A percentile compares a stretch with the other conserved stretches of the same genome.
Evolutionary conservation across 2,113 vertebrate species (phyloP).

Genomic region (Choloepus hoffmanni): DNA sequence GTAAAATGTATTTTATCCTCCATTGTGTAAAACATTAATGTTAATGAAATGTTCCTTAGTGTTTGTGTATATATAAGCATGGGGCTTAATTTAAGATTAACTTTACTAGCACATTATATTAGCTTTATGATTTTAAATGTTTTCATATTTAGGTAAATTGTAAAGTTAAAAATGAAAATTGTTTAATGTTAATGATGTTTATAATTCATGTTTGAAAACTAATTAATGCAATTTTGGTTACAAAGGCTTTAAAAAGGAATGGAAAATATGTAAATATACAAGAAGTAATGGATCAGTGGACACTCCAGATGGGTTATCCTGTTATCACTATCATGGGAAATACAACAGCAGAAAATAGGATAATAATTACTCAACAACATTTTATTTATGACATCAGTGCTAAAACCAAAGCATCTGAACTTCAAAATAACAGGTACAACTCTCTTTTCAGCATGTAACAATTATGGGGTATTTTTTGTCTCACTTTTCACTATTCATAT

Average conservation of each 20-base stretch:
- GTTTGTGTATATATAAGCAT: not conserved
- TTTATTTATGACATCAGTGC: conserved; percentile 94
- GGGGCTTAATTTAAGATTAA: conserved; percentile 51
- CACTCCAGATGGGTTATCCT: conserved; percentile 98
- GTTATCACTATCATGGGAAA: conserved; percentile 96
- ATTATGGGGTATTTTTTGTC: not conserved
- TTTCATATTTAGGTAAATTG: conserved; percentile 50
- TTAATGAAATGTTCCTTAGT: no score
- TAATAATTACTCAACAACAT: conserved; percentile 94
- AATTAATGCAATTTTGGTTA: conserved; percentile 74
- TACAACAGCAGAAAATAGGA: conserved; percentile 88
- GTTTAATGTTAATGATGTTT: conserved; percentile 62
- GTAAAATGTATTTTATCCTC: conserved; percentile 40
- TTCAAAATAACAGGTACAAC: conserved; percentile 91
- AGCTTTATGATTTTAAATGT: conserved; percentile 53
- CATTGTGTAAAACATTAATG: conserved; percentile 54
- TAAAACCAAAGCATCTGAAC: conserved; percentile 86
- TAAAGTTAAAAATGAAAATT: conserved; percentile 60
- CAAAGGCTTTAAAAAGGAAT: conserved; percentile 94
- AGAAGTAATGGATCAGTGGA: conserved; percentile 98
- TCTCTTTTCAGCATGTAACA: not conserved
- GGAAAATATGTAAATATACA: conserved; percentile 96
- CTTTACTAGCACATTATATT: conserved; percentile 33
- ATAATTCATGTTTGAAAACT: conserved; percentile 63
- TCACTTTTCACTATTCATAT: not conserved